Evolutionary conservation across 2,113 vertebrate species (phyloP).

Genomic region (Pongo abelii): DNA sequence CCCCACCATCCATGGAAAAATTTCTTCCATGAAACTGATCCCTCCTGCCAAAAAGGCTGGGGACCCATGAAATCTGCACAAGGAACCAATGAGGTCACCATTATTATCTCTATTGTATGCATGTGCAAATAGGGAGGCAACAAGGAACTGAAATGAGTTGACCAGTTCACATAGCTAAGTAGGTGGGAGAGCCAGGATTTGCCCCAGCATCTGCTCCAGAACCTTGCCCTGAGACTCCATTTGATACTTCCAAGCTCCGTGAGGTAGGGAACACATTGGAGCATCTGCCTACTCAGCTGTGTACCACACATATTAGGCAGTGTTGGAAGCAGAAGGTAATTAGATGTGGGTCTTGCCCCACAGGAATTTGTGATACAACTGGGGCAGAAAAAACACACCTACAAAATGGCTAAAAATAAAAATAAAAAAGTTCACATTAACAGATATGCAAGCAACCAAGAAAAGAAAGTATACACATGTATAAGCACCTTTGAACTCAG

Average conservation of each 20-base stretch:
- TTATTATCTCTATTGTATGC: not conserved
- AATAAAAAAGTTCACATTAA: not conserved
- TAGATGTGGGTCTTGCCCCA: not conserved
- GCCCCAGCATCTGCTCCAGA: not conserved
- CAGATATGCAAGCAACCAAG: not conserved
- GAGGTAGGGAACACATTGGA: not conserved
- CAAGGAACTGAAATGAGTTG: not conserved
- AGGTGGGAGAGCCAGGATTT: too few relatives aligned
- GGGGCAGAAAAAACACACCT: not conserved
- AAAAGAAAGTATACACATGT: not conserved
- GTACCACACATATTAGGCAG: not conserved
- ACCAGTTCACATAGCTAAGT: not conserved
- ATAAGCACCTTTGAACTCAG: not conserved
- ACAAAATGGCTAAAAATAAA: not conserved
- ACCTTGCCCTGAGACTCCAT: not conserved
- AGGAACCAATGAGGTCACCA: not conserved
- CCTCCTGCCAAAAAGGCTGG: too few relatives aligned
- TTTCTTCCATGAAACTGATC: too few relatives aligned
- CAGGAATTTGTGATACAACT: not conserved
- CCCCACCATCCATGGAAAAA: too few relatives aligned
- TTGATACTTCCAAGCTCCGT: fast-evolving
- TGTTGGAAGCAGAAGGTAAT: not conserved
- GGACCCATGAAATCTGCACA: not conserved
- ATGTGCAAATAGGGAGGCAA: not conserved
- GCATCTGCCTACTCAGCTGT: not conserved